Conservation (phyloP, 2,113 vertebrate species). For the Prolemur simus region DNA sequence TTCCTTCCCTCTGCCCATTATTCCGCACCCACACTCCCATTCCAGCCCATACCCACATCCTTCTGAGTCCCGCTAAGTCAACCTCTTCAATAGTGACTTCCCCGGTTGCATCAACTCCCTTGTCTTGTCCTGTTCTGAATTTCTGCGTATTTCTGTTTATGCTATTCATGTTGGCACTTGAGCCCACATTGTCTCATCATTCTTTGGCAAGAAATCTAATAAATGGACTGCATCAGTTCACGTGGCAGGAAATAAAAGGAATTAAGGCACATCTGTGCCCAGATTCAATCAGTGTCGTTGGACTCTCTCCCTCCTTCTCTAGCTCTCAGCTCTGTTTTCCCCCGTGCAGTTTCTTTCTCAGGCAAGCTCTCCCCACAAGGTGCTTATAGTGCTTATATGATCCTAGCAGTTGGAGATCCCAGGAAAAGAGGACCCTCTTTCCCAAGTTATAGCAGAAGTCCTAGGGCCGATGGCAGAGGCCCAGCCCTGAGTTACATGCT, state of each 20-base stretch:
- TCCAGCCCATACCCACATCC: neutral
- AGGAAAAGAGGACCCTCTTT: neutral
- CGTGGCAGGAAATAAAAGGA: neutral
- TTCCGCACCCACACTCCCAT: rapidly evolving
- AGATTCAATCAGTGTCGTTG: neutral
- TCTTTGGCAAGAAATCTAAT: neutral
- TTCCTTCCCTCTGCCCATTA: neutral
- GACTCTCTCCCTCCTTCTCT: neutral
- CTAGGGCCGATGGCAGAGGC: neutral
- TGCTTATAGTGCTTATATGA: neutral
- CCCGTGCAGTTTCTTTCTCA: neutral
- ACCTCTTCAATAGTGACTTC: neutral
- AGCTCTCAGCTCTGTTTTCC: neutral
- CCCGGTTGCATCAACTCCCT: neutral
- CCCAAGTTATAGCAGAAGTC: neutral
- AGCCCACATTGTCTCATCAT: neutral
- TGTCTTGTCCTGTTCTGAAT: neutral
- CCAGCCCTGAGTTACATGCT: neutral
- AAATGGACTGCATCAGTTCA: neutral
- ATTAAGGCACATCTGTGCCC: neutral
- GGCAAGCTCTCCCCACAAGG: neutral
- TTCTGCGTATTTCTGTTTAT: neutral
- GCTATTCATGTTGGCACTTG: neutral
- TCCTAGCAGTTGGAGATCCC: neutral
- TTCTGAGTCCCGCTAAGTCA: neutral